Evolutionary conservation across 2,113 vertebrate species (phyloP).

Genomic region (Daphoenositta chrysoptera): DNA sequence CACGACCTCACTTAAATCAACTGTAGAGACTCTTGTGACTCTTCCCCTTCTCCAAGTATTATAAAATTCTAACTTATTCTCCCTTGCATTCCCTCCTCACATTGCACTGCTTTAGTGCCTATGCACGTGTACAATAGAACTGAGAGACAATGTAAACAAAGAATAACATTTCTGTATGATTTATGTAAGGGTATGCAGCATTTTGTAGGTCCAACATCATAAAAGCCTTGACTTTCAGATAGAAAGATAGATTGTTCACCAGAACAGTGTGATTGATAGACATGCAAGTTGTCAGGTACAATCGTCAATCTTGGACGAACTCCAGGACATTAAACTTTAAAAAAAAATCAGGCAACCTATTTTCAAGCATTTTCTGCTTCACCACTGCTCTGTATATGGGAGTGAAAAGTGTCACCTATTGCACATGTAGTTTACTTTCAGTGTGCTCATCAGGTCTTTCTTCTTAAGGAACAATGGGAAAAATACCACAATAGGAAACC

Average conservation of each 20-base stretch:
- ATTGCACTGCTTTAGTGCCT: background rate
- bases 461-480: slow-evolving; percentile 59
- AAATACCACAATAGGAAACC: slow-evolving; percentile 64
- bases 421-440: slow-evolving; percentile 12
- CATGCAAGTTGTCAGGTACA: background rate
- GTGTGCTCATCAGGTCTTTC: slow-evolving; percentile 66
- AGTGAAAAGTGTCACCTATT: slow-evolving; percentile 41
- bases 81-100: background rate
- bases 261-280: background rate
- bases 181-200: background rate
- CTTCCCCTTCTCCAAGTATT: background rate
- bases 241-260: background rate
- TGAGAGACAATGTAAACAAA: background rate
- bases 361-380: slow-evolving; percentile 45
- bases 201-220: background rate
- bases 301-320: background rate
- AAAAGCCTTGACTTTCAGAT: background rate
- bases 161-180: background rate
- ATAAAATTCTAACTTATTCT: background rate
- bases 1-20: background rate
- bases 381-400: background rate
- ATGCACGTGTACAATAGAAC: background rate
- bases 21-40: background rate
- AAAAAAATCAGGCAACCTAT: background rate
- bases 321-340: background rate